Conservation (phyloP, 92 coral and sea anemone genomes). For the Galaxea fascicularis region DNA sequence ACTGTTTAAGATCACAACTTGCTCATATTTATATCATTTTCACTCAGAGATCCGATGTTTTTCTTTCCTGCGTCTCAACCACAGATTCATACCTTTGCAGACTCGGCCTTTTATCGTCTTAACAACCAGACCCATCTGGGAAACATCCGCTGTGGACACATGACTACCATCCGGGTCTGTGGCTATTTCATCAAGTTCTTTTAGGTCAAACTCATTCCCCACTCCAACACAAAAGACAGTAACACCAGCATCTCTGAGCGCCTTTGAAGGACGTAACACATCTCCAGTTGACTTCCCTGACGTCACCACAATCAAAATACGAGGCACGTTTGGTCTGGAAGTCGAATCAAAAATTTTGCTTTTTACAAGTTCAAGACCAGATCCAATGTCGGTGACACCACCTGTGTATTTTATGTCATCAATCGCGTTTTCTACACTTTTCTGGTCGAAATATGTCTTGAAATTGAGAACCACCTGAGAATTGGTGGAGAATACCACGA, state of each 20-base stretch:
- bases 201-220: constrained; percentile 19
- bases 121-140: constrained; percentile 14
- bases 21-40: too few species aligned
- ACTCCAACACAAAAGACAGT: constrained; percentile 59
- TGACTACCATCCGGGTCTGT: constrained; percentile 48
- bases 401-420: constrained; percentile 53
- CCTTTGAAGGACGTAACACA: constrained; percentile 33
- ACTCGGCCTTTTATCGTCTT: constrained; percentile 30
- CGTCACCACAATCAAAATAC: constrained; percentile 59
- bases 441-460: constrained; percentile 50
- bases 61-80: not conserved
- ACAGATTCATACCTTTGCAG: constrained; percentile 38
- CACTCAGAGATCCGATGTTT: too few species aligned
- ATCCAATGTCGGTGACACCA: constrained; percentile 53
- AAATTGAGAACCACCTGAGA: constrained; percentile 58
- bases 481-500: constrained; percentile 59
- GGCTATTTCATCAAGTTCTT: constrained; percentile 55
- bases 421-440: constrained; percentile 52
- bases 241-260: constrained; percentile 41
- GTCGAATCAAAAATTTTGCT: constrained; percentile 35
- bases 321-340: constrained; percentile 56
- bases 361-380: constrained; percentile 46
- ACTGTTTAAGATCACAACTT: too few species aligned
- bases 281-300: constrained; percentile 45
- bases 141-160: constrained; percentile 33